Percentiles rank a stretch among this genome's conserved stretches.
Conservation (phyloP, 2,888 invertebrate species). For the Alentia gelatinosa region DNA sequence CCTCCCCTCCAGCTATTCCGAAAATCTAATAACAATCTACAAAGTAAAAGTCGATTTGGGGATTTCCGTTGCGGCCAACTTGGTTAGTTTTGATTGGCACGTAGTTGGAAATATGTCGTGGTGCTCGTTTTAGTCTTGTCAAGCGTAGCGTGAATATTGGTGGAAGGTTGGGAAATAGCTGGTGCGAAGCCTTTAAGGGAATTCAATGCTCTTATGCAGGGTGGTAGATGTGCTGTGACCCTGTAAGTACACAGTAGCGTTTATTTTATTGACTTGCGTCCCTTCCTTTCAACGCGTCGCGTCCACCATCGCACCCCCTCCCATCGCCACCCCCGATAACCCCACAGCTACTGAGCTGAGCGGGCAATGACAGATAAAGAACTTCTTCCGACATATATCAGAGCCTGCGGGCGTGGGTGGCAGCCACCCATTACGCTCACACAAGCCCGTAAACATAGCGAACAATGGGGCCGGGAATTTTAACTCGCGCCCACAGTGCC, state of each 20-base stretch:
- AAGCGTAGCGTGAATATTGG: too few relatives aligned
- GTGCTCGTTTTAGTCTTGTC: too few relatives aligned
- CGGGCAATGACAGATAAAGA: not conserved
- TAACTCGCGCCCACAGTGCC: not conserved
- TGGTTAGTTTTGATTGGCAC: not conserved
- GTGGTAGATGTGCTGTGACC: not conserved
- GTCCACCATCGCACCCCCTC: not conserved
- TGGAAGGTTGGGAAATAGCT: not conserved
- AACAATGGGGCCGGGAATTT: not conserved
- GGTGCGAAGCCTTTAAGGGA: not conserved
- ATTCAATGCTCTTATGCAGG: not conserved
- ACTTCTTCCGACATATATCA: constrained; percentile 6
- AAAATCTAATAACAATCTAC: not conserved
- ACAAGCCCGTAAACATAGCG: not conserved
- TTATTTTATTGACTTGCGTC: not conserved
- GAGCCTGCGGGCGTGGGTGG: not conserved
- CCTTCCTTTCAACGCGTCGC: not conserved
- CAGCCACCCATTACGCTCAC: not conserved
- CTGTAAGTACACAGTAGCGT: not conserved
- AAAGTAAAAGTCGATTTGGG: not conserved
- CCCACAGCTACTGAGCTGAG: not conserved
- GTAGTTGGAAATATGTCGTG: too few relatives aligned
- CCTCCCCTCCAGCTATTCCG: not conserved
- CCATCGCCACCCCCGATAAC: not conserved
- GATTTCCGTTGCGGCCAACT: not conserved